Evolutionary conservation across 2,888 invertebrate genomes (phyloP).

Genomic region (Glyphotaelius pellucidus): DNA sequence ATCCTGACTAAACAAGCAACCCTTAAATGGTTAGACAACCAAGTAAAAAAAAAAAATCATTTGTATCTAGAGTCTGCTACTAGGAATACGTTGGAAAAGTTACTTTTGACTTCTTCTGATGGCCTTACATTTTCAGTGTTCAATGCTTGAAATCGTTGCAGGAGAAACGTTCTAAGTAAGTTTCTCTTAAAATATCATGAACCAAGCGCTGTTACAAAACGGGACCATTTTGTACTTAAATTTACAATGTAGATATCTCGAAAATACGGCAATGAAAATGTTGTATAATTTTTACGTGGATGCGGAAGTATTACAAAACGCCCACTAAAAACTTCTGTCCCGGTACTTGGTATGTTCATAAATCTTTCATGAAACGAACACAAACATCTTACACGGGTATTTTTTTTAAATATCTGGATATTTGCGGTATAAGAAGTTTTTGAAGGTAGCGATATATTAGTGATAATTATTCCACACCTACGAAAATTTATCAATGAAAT

Average conservation of each 20-base stretch:
- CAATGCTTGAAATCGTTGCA: not conserved
- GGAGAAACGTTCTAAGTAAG: not conserved
- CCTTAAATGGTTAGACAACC: not conserved
- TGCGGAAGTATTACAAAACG: not conserved
- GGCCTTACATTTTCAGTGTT: not conserved
- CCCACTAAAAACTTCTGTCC: not conserved
- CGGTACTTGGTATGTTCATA: not conserved
- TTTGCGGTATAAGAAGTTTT: too few species aligned
- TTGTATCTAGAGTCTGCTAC: not conserved
- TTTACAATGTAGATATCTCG: not conserved
- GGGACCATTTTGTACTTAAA: not conserved
- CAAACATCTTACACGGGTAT: not conserved
- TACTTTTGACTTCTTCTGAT: not conserved
- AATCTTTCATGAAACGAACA: not conserved
- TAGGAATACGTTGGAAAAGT: not conserved
- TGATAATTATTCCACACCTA: too few species aligned
- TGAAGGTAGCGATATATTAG: too few species aligned
- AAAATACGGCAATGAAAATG: not conserved
- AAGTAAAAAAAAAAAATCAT: not conserved
- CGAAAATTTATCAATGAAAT: not conserved
- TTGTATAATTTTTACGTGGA: not conserved
- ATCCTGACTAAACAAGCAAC: not conserved
- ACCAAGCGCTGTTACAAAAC: not conserved
- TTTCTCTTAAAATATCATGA: not conserved
- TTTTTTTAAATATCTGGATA: too few species aligned